Evolutionary conservation across 2,113 vertebrate genomes (phyloP), one percentile per base, ranked within the genome.

Genomic region (Piliocolobus tephrosceles): DNA sequence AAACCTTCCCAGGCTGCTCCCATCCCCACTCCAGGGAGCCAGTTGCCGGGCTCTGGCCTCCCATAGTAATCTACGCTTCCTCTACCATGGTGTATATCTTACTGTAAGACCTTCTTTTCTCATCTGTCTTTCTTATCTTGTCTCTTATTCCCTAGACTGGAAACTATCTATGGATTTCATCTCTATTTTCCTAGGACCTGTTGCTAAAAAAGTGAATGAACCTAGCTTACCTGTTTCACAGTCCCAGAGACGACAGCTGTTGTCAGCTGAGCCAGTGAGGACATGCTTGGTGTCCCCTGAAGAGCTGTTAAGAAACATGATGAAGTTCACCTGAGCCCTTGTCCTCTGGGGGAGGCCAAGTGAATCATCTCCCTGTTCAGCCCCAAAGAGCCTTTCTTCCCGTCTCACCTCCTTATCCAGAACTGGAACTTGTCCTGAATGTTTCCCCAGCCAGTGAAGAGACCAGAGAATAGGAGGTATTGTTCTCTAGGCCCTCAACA

Each of bases 221-320:
- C 75, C 52, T 87, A 47, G 94, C 98, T 92, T 88, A 99, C 99
- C 99, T 1, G 99, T 99, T 97, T 99, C 99, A 85, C 99, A 99
- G 98, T 99, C 99, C 99, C 99, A 99, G 38, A 99, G 99, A 9
- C 99, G 99, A 97, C 99, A 99, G 98, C 99, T 99, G 98, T 99
- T 99, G 97, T 99, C 99, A 0, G 99, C 99, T 30, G 99, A 99
- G 86, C 99, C 99, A 0, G 99, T 99, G 52, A 99, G 98, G 55
- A 99, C 99, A 1, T 99, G 99, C 43, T 99, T 99, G 0, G 99
- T 99, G 98, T 99, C 99, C 99, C 99, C 99, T 99, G 98, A 32
- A 52, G 35, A 22, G 3, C 2, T 40, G 98, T 99, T 96, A 99
- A 97, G 99, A 98, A 98, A 97, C 0, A 61, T 1, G 75, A 95